Evolutionary conservation across 2,797 vertebrate genomes (phyloP).

Genomic region (Phaenicophaeus curvirostris): DNA sequence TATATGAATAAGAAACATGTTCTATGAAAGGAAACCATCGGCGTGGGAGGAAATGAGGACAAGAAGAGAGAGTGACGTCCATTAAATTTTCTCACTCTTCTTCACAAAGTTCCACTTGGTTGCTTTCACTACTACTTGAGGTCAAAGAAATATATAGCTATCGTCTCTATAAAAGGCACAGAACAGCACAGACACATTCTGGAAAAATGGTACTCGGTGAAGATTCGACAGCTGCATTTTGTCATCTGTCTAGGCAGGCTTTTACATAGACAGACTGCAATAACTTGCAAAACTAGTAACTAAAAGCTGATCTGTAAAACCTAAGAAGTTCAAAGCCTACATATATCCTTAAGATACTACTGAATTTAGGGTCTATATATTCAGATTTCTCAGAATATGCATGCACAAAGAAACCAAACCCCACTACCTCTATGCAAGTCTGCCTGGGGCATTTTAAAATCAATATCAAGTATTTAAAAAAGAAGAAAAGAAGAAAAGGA

Average conservation of each 20-base stretch:
- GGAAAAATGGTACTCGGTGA: not conserved
- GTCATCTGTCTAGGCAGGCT: not conserved
- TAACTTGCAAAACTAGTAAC: not conserved
- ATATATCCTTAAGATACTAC: not conserved
- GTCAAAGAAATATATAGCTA: not conserved
- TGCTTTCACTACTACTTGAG: not conserved
- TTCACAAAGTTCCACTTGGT: not conserved
- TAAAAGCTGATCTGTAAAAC: not conserved
- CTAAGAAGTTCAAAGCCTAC: not conserved
- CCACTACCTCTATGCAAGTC: not conserved
- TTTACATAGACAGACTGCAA: not conserved
- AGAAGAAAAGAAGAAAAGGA: not conserved
- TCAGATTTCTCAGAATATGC: not conserved
- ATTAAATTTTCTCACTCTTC: not conserved
- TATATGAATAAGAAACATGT: not conserved
- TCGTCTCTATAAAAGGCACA: not conserved
- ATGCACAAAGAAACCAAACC: not conserved
- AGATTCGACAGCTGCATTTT: not conserved
- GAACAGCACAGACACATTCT: not conserved
- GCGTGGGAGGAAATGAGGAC: accelerated
- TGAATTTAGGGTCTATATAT: not conserved
- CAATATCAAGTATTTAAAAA: not conserved
- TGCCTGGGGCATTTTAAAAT: not conserved
- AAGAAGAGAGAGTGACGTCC: not conserved
- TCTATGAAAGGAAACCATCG: not conserved